phyloP scores from a whole-genome alignment of 2,888 invertebrate genomes.

The Polydrusus tereticollis region DNA sequence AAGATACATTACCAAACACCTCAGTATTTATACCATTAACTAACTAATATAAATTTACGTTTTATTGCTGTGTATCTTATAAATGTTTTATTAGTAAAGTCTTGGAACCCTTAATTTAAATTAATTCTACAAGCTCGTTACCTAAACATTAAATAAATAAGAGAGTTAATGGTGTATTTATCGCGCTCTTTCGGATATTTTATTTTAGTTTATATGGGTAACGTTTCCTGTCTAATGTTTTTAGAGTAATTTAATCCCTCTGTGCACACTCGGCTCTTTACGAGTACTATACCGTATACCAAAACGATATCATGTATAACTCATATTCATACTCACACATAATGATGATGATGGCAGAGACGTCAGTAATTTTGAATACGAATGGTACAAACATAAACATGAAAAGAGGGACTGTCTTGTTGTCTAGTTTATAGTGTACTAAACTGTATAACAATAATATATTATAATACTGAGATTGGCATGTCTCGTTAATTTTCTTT shows the following conservation, averaged over 20 bases:
- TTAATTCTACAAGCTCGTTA: slow-evolving; percentile 32
- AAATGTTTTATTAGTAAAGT: not conserved
- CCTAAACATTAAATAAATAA: slow-evolving; percentile 51
- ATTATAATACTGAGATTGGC: too few relatives aligned
- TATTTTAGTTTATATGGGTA: slow-evolving; percentile 48
- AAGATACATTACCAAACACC: too few relatives aligned
- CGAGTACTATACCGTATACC: slow-evolving; percentile 26
- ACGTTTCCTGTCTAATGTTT: slow-evolving; percentile 43
- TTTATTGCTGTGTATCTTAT: too few relatives aligned
- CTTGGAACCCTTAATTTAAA: not conserved
- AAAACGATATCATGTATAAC: too few relatives aligned
- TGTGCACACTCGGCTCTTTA: slow-evolving; percentile 27
- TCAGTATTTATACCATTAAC: too few relatives aligned
- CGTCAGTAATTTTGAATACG: slow-evolving; percentile 14
- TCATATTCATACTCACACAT: too few relatives aligned
- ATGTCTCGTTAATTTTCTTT: too few relatives aligned
- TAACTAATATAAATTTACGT: too few relatives aligned
- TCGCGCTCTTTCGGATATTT: slow-evolving; percentile 50
- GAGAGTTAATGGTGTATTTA: slow-evolving; percentile 52
- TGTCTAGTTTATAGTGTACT: not conserved
- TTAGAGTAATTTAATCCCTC: slow-evolving; percentile 37
- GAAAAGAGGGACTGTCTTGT: slow-evolving; percentile 2
- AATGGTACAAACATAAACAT: not conserved
- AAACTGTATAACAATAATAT: too few relatives aligned
- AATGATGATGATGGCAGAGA: slow-evolving; percentile 20